Conservation (phyloP, 2,888 invertebrate genomes). For the Cerastoderma edule region DNA sequence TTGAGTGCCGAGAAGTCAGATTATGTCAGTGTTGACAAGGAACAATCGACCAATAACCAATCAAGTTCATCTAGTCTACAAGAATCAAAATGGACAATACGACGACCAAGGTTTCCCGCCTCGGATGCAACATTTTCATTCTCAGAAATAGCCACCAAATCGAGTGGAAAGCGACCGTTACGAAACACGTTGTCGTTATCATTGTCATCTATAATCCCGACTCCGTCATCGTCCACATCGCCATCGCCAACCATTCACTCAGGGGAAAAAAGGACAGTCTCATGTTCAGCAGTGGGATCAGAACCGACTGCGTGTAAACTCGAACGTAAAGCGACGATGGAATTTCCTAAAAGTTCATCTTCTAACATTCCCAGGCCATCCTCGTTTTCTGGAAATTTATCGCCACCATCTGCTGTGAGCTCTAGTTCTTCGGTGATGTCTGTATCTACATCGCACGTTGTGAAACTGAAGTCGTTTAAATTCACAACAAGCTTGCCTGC, state of each 20-base stretch:
- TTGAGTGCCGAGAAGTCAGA: neutral
- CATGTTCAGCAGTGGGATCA: slow-evolving; percentile 19
- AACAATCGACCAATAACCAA: slow-evolving; percentile 13
- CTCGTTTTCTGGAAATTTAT: slow-evolving; percentile 20
- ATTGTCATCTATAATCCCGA: slow-evolving; percentile 38
- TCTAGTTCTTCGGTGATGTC: slow-evolving; percentile 25
- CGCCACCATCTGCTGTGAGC: slow-evolving; percentile 8
- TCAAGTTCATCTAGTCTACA: slow-evolving; percentile 38
- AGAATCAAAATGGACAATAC: slow-evolving; percentile 38
- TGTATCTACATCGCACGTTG: slow-evolving; percentile 49
- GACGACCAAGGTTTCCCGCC: neutral
- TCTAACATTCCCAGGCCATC: slow-evolving; percentile 29
- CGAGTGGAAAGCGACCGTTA: slow-evolving; percentile 53
- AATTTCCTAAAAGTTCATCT: slow-evolving; percentile 16
- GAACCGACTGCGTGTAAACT: slow-evolving; percentile 49
- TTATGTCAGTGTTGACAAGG: slow-evolving; percentile 13
- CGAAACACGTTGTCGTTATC: slow-evolving; percentile 48
- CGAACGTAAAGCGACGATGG: slow-evolving; percentile 35
- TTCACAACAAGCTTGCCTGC: slow-evolving; percentile 49
- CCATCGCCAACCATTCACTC: slow-evolving; percentile 23
- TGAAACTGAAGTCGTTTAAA: slow-evolving; percentile 61
- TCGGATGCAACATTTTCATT: slow-evolving; percentile 29
- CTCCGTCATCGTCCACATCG: slow-evolving; percentile 12
- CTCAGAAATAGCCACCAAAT: slow-evolving; percentile 38
- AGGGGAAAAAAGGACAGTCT: slow-evolving; percentile 32